Conservation (phyloP, 2,888 invertebrate species). For the Phania funesta region DNA sequence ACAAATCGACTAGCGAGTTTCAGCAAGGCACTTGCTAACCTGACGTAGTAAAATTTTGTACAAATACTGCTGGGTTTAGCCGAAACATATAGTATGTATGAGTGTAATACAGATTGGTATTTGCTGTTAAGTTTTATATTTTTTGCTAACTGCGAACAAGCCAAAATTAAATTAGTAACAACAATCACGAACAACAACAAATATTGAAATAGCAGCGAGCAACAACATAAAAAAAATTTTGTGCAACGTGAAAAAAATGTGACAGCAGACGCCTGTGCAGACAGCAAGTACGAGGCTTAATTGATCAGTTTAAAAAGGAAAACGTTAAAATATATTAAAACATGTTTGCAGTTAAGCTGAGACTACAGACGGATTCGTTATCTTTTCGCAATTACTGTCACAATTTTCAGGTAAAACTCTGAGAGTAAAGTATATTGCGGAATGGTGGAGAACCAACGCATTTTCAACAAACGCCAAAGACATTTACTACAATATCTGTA, state of each 20-base stretch:
- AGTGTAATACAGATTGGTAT: background rate
- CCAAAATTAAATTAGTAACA: constrained; percentile 62
- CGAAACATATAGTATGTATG: background rate
- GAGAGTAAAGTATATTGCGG: too few relatives aligned
- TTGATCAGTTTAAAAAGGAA: constrained; percentile 3
- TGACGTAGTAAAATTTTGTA: background rate
- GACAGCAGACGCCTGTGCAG: constrained; percentile 44
- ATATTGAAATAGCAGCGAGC: constrained; percentile 2
- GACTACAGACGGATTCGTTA: too few relatives aligned
- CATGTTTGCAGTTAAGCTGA: too few relatives aligned
- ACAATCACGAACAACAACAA: constrained; percentile 35
- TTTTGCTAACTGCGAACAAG: constrained; percentile 15
- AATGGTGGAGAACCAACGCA: too few relatives aligned
- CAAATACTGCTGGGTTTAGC: background rate
- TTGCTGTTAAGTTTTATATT: background rate
- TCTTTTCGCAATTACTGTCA: too few relatives aligned
- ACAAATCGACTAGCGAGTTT: too few relatives aligned
- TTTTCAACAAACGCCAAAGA: too few relatives aligned
- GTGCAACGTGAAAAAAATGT: background rate
- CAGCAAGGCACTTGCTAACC: too few relatives aligned
- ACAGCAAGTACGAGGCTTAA: constrained; percentile 37
- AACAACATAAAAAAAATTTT: background rate
- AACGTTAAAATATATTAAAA: background rate
- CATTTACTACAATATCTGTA: too few relatives aligned
- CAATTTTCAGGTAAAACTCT: too few relatives aligned